Percentiles rank a stretch among this genome's conserved stretches.
These are phyloP conservation scores for Erythrolamprus reginae DNA, from an alignment of 2,113 vertebrate species.

Conservation along the genomic window DNA sequence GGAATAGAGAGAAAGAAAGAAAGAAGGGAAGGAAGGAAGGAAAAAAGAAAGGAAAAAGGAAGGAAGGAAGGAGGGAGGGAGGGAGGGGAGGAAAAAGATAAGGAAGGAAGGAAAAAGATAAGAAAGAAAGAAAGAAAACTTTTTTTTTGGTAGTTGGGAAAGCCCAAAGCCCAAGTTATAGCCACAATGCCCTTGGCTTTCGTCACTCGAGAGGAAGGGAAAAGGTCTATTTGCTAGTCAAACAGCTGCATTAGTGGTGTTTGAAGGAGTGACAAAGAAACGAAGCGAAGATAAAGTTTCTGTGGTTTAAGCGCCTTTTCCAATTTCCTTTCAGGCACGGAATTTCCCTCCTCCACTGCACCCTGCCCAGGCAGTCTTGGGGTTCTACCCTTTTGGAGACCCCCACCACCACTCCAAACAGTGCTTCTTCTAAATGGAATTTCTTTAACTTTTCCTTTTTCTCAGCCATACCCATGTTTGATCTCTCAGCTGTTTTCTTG, in stretches of 20 bases:
- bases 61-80: too few relatives aligned
- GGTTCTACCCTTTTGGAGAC: background rate
- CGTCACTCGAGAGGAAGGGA: rapidly evolving
- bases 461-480: too few relatives aligned
- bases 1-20: too few relatives aligned
- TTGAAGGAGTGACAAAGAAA: background rate
- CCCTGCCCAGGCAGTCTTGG: background rate
- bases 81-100: too few relatives aligned
- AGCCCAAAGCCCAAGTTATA: background rate
- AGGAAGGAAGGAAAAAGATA: too few relatives aligned
- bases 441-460: background rate
- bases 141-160: background rate
- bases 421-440: background rate
- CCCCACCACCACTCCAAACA: background rate
- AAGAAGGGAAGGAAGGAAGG: too few relatives aligned
- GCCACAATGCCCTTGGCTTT: background rate
- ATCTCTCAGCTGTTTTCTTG: too few relatives aligned
- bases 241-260: background rate
- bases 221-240: background rate
- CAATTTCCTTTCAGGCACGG: background rate
- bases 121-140: too few relatives aligned
- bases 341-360: background rate
- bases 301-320: background rate
- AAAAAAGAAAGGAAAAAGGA: too few relatives aligned
- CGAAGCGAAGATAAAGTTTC: background rate